A percentile compares a stretch with the other conserved stretches of the same genome.
Evolutionary conservation across 2,888 invertebrate genomes (phyloP).

Genomic region (Nemoura dubitans): DNA sequence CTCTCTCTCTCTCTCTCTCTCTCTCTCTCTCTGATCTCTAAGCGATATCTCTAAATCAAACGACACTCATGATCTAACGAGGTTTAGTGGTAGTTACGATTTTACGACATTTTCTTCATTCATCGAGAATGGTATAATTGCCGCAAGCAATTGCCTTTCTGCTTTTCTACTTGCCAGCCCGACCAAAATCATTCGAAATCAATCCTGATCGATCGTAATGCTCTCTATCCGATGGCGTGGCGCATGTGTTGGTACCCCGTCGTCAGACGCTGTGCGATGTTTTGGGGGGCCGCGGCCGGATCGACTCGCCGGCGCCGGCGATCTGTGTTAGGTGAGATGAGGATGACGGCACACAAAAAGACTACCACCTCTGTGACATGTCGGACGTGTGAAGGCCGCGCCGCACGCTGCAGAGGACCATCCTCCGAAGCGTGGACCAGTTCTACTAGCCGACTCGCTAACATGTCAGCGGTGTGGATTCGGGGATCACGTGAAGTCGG

Average conservation of each 20-base stretch:
- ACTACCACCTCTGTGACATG: neutral
- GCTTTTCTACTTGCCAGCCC: neutral
- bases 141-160: neutral
- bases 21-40: too few relatives aligned
- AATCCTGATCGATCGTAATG: neutral
- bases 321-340: slow-evolving; percentile 21
- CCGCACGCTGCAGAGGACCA: slow-evolving; percentile 1
- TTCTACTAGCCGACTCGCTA: neutral
- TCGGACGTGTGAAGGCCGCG: slow-evolving; percentile 24
- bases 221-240: neutral
- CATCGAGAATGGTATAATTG: neutral
- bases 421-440: slow-evolving; percentile 20
- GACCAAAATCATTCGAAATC: neutral
- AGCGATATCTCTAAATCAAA: too few relatives aligned
- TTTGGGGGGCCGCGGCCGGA: slow-evolving; percentile 14
- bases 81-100: too few relatives aligned
- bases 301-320: neutral
- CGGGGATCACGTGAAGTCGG: neutral
- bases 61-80: too few relatives aligned
- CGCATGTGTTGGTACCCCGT: neutral
- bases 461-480: neutral
- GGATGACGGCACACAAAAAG: slow-evolving; percentile 21
- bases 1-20: too few relatives aligned
- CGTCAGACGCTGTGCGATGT: neutral
- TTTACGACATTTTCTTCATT: too few relatives aligned